Evolutionary conservation across 2,888 invertebrate genomes (phyloP).

Genomic region (Marasmarcha lunaedactyla): DNA sequence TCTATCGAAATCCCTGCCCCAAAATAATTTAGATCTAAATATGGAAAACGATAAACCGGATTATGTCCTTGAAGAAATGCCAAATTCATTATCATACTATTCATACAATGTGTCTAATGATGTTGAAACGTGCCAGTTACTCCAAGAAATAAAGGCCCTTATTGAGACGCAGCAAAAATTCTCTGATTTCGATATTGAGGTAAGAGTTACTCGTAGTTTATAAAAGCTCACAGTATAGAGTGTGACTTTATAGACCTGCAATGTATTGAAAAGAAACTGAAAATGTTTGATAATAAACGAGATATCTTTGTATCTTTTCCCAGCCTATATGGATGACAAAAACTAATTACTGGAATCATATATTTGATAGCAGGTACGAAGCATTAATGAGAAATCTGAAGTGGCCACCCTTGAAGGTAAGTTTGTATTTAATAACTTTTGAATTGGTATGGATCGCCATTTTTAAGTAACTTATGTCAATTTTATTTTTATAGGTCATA

Average conservation of each 20-base stretch:
- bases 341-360: constrained; percentile 40
- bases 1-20: background rate
- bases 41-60: constrained; percentile 29
- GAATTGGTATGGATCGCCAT: background rate
- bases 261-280: too few species aligned
- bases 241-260: too few species aligned
- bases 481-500: constrained; percentile 33
- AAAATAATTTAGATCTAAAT: constrained; percentile 13
- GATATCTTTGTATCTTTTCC: constrained; percentile 10
- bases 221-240: too few species aligned
- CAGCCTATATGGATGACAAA: constrained; percentile 41
- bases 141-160: constrained; percentile 27
- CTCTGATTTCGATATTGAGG: constrained; percentile 43
- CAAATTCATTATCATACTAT: constrained; percentile 16
- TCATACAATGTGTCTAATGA: constrained; percentile 25
- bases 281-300: too few species aligned
- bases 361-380: constrained; percentile 51
- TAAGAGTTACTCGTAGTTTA: constrained; percentile 21
- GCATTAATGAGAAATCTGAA: constrained; percentile 44
- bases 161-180: constrained; percentile 40
- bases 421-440: constrained; percentile 5
- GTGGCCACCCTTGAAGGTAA: constrained; percentile 53
- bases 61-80: constrained; percentile 31
- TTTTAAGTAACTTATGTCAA: background rate
- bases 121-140: constrained; percentile 24